phyloP scores from a whole-genome alignment of 1,140 invertebrate genomes.

The Mesaphorura yosii region DNA sequence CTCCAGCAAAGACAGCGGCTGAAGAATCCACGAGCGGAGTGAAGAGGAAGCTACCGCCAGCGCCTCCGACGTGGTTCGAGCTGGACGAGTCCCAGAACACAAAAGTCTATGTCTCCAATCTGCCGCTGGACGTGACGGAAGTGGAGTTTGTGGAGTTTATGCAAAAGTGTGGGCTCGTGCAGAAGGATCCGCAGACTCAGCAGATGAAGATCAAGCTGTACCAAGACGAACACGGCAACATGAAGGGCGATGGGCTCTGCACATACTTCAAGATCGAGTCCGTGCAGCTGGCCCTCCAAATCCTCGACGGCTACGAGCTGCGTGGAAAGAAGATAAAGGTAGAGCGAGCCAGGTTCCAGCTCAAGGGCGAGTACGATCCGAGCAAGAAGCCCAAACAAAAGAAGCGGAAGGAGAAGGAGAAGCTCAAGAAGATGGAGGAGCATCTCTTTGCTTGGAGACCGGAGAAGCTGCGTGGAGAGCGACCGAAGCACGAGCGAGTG shows the following conservation, averaged over 20 bases:
- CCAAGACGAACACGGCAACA: slow-evolving; percentile 60
- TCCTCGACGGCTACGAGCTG: slow-evolving; percentile 77
- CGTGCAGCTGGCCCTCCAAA: slow-evolving; percentile 78
- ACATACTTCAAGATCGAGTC: slow-evolving; percentile 94
- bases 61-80: slow-evolving; percentile 73
- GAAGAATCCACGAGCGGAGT: slow-evolving; percentile 36
- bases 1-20: slow-evolving; percentile 32
- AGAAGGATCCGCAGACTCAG: slow-evolving; percentile 66
- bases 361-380: slow-evolving; percentile 93
- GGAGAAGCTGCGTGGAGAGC: slow-evolving; percentile 71
- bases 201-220: slow-evolving; percentile 94
- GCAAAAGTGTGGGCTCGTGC: slow-evolving; percentile 91
- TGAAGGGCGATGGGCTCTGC: slow-evolving; percentile 94
- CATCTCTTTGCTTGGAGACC: slow-evolving; percentile 92
- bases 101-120: slow-evolving; percentile 90
- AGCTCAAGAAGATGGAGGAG: slow-evolving; percentile 83
- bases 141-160: slow-evolving; percentile 83
- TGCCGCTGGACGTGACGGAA: slow-evolving; percentile 79
- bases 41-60: slow-evolving; percentile 34
- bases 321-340: slow-evolving; percentile 71
- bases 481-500: slow-evolving; percentile 73
- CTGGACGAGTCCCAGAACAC: slow-evolving; percentile 83
- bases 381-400: slow-evolving; percentile 83
- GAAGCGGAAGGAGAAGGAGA: slow-evolving; percentile 77
- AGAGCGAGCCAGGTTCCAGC: slow-evolving; percentile 83